phyloP scores from a whole-genome alignment of 2,888 invertebrate species.

The Ectemnius cavifrons region DNA sequence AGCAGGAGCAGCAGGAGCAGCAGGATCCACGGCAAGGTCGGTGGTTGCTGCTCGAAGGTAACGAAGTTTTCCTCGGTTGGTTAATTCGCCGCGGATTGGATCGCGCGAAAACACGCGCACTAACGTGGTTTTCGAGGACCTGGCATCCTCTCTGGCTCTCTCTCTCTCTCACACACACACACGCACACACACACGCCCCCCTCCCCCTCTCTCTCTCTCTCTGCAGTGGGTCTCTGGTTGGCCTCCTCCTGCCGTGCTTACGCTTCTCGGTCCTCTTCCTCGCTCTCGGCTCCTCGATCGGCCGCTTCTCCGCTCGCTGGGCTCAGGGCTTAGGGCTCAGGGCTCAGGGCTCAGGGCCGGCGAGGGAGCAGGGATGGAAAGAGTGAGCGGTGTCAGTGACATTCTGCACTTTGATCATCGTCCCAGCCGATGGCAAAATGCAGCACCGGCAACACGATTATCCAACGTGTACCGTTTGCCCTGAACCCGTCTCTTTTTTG shows the following conservation, averaged over 20 bases:
- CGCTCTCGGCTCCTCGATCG: neutral
- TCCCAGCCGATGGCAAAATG: constrained; percentile 53
- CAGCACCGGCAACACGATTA: constrained; percentile 37
- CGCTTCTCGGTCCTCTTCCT: too few relatives aligned
- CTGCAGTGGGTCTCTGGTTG: too few relatives aligned
- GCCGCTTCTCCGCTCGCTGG: constrained; percentile 8
- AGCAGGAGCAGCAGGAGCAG: constrained; percentile 9
- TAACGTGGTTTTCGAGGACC: constrained; percentile 61
- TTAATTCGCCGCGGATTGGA: constrained; percentile 70
- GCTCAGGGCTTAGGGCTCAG: neutral
- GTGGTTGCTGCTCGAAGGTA: constrained; percentile 60
- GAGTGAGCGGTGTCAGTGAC: constrained; percentile 46
- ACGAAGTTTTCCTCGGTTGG: constrained; percentile 69
- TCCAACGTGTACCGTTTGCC: neutral
- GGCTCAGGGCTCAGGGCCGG: too few relatives aligned
- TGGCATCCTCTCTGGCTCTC: constrained; percentile 25
- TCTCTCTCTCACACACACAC: constrained; percentile 4
- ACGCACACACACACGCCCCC: too few relatives aligned
- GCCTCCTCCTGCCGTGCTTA: too few relatives aligned
- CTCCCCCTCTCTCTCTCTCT: constrained; percentile 3
- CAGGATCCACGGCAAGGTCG: neutral
- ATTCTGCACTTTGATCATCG: constrained; percentile 57
- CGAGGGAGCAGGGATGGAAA: too few relatives aligned
- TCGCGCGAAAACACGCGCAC: constrained; percentile 70
- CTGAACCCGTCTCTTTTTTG: constrained; percentile 1